Base-by-base conservation (phyloP, 1,140 invertebrate species). In the Microvelia longipes region DNA sequence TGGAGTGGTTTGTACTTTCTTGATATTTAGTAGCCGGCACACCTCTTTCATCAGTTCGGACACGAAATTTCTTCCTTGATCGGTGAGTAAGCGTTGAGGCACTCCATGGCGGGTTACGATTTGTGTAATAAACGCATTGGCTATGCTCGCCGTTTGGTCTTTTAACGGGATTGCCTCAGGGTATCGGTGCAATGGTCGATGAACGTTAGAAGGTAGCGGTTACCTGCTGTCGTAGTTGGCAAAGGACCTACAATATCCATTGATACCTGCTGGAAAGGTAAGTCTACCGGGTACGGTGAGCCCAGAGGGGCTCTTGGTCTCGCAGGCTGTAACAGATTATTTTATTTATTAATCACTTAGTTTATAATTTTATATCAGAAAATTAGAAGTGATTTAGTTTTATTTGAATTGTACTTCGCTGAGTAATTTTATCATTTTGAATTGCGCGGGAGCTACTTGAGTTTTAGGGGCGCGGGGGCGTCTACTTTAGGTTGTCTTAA, bases 131-230 rank as follows among this genome's bases (percentile, higher is more conserved):
- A 76, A 70, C 13, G 66, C 66, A 19, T 68, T 67, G 13, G 74
- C 73, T 24, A 75, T 70, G 0, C 71, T 74, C 62, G 75, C 73
- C 26, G 71, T 74, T 69, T 76, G 71, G 66, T 79, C 66, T 29
- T 70, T 69, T 2, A 78, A 24, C 29, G 75, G 66, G 25, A 70
- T 75, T 13, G 73, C 74, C 68, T 76, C 73, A 2, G 28, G 50
- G 70, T 73, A 79, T 67, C 76, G 0, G 77, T 76, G 15, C 76
- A 78, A 35, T 75, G 73, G 50, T 76, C 73, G 0, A 73, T 72
- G 11, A 76, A 66, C 0, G 77, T 76, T 1, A 79, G 64, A 13
- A 78, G 73, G 30, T 75, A 75, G 29, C 68, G 69, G 60, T 77
- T 79, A 0, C 72, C 71, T 13, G 13, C 13, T 13, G 50, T 25